Evolutionary conservation across 2,797 vertebrate genomes (phyloP).

Genomic region (Enteromius radiatus): DNA sequence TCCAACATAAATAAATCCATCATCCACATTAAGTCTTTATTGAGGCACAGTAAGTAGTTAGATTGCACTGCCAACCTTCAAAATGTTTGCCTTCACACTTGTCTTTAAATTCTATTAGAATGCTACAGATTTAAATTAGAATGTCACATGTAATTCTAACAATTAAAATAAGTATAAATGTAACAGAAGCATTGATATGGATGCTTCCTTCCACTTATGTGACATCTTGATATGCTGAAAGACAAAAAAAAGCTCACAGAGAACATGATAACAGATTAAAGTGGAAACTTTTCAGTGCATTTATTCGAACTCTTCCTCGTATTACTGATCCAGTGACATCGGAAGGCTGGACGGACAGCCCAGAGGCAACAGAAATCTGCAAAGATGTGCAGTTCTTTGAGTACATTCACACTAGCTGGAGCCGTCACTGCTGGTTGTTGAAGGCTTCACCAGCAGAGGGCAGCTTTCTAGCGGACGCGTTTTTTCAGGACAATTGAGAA

Average conservation of each 20-base stretch:
- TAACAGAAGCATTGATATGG: neutral
- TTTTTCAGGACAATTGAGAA: conserved; percentile 11
- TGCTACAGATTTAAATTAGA: conserved; percentile 8
- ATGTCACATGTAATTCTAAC: neutral
- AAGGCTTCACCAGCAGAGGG: conserved; percentile 3
- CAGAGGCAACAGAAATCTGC: neutral
- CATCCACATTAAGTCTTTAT: conserved; percentile 17
- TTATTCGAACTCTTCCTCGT: neutral
- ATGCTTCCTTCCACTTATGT: too few relatives aligned
- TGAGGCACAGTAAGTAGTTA: conserved; percentile 10
- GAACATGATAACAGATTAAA: neutral
- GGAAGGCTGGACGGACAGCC: neutral
- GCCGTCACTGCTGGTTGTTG: neutral
- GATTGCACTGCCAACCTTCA: too few relatives aligned
- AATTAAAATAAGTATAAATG: neutral
- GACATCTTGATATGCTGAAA: neutral
- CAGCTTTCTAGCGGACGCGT: too few relatives aligned
- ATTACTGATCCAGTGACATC: neutral
- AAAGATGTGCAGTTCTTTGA: neutral
- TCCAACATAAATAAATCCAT: neutral
- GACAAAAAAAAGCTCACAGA: neutral
- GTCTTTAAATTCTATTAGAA: conserved; percentile 14
- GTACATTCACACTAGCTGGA: neutral
- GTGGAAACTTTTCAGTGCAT: neutral
- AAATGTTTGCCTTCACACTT: neutral